phyloP scores from a whole-genome alignment of 2,888 invertebrate genomes.

The Dynastes tityus region DNA sequence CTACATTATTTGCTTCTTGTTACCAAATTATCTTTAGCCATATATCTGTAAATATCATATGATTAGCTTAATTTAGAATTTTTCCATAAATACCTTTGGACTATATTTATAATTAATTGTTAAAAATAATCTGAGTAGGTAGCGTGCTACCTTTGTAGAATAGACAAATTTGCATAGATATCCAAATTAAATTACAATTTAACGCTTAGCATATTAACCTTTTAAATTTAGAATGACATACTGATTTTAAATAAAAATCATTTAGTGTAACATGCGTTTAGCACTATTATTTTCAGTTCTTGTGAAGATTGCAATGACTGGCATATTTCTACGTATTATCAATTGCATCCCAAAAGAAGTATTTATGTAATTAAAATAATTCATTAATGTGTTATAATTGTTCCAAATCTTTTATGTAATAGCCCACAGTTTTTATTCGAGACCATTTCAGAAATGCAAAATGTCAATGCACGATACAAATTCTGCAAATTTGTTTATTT shows the following conservation, averaged over 20 bases:
- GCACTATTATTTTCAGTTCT: no score
- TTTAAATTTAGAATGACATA: background rate
- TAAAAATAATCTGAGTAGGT: background rate
- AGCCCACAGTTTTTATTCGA: no score
- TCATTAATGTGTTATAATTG: no score
- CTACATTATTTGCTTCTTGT: background rate
- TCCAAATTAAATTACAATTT: constrained; percentile 8
- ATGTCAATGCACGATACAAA: no score
- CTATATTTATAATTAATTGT: background rate
- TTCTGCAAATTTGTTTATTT: no score
- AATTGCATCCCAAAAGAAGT: no score
- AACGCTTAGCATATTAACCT: background rate
- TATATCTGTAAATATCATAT: background rate
- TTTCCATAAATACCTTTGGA: background rate
- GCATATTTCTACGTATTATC: no score
- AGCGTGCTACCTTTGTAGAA: background rate
- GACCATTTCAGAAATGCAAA: no score
- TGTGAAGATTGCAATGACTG: no score
- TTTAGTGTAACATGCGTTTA: no score
- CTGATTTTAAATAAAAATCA: background rate
- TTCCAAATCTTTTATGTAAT: no score
- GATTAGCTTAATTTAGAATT: background rate
- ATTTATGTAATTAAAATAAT: no score
- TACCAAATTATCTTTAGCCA: background rate
- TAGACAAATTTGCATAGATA: background rate